Evolutionary conservation across 2,797 vertebrate species (phyloP), one percentile per base, ranked within the genome.

Genomic region (Aulostomus chinensis): DNA sequence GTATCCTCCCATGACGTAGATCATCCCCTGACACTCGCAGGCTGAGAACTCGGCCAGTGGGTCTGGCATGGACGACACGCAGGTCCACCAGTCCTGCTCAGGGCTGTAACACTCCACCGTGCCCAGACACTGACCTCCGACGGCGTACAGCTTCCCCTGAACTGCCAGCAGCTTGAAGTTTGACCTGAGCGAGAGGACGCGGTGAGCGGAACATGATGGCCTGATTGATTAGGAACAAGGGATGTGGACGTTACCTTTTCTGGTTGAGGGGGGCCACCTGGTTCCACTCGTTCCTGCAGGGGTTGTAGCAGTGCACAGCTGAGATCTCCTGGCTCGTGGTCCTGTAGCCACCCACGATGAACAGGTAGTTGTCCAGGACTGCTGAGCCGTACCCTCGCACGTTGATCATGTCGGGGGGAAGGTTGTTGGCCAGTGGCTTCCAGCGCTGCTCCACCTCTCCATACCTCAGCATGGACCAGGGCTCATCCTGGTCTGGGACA

Each of bases 1-100:
- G 68, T 99, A 98, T 43, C 97, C 96, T n/a, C 97, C 97, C 28
- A 99, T 93, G 62, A 98, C 92, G 0, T 96, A 98, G 75, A 99
- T 96, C 87, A 92, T 93, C 42, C 94, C 95, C 58, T 93, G 91
- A 74, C 96, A 97, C 49, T 98, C 96, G 0, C 96, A 97, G 1
- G 96, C 97, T 1, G 97, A 98, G 79, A 98, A 98, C 81, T 99
- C 96, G 1, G 91, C 94, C 50, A 99, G 86, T 1, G 95, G 93
- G 45, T 92, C 91, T 0, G 96, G 97, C 84, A 98, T 91, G 0
- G 96, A 95, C 0, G 97, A 93, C 51, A 95, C 93, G 0, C 94
- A 94, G 50, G 89, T 96, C 97, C 97, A 99, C 63, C 94, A 91
- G 76, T 99, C 96, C 4, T 96, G 93, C 53, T 97, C 94, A 0